Evolutionary conservation across 2,113 vertebrate genomes (phyloP).

Genomic region (Brachypodius melanocephalos): DNA sequence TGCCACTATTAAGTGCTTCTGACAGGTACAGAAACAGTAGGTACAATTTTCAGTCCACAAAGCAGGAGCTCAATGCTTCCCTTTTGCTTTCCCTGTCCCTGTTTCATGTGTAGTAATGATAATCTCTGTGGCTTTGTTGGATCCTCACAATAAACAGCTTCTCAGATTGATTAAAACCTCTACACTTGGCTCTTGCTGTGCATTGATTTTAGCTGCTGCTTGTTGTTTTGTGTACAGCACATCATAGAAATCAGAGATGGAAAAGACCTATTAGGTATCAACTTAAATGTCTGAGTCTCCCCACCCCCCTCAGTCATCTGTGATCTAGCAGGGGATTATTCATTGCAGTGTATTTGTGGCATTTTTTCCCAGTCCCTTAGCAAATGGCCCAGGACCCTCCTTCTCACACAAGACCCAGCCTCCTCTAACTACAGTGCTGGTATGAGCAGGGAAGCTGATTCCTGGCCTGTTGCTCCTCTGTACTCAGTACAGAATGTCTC

Average conservation of each 20-base stretch:
- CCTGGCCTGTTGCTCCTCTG: neutral
- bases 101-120: conserved; percentile 24
- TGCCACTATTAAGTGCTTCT: neutral
- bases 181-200: conserved; percentile 1
- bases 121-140: conserved; percentile 59
- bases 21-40: neutral
- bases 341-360: neutral
- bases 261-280: conserved; percentile 56
- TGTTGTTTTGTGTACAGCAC: conserved; percentile 51
- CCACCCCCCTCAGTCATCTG: neutral
- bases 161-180: conserved; percentile 65
- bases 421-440: neutral
- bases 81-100: neutral
- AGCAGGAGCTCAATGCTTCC: neutral
- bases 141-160: conserved; percentile 46
- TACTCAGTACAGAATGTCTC: neutral
- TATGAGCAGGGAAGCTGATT: neutral
- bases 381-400: neutral
- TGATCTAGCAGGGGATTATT: neutral
- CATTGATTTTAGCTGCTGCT: conserved; percentile 58
- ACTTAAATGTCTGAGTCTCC: neutral
- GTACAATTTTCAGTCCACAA: neutral
- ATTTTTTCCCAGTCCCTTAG: neutral
- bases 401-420: neutral
- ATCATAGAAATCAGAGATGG: conserved; percentile 57